Evolutionary conservation across 2,113 vertebrate species (phyloP), one percentile per base, ranked within the genome.

Genomic region (Cololabis saira): DNA sequence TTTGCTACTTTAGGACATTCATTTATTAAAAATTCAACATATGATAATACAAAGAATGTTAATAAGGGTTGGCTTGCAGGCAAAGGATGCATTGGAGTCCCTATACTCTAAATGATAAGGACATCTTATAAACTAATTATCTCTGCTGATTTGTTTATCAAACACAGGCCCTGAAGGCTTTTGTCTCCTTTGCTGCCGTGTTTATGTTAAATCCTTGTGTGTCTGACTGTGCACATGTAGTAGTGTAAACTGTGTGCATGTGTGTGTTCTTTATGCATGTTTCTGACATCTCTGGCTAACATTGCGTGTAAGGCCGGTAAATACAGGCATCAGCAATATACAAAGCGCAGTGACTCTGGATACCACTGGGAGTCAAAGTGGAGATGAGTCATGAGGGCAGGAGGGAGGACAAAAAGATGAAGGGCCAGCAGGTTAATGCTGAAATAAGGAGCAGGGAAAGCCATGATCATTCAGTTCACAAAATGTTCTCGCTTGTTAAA

Each of bases 21-120:
- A 90, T 85, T 65, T 61, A 86, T 88, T 82, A 89, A 83, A 91
- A 85, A 89, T 91, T 80, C 71, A 89, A 74, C 68, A 67, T 84
- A 87, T 90, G 77, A 66, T 88, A 87, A 88, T 84, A 61, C 30
- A 55, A 80, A 76, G 58, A 66, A n/a, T 37, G 60, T 61, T 43
- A 67, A 49, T 52, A 62, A 24, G 72, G 61, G 69, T 76, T 30
- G n/a, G 82, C 78, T 88, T 60, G 24, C 69, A 78, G 78, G 81
- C 73, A 61, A 78, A 61, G 66, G 67, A 57, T 53, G 62, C 62
- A 73, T 56, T 52, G 19, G 16, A 65, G 56, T 81, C 69, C 68
- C 51, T 16, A 58, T 58, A 55, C 71, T 27, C 24, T 79, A 77
- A 86, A 87, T 80, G 62, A 81, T 84, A 80, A 73, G 61, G 64